A percentile compares a stretch with the other conserved stretches of the same genome.
Evolutionary conservation across 2,113 vertebrate genomes (phyloP).

Genomic region (Platichthys stellatus): DNA sequence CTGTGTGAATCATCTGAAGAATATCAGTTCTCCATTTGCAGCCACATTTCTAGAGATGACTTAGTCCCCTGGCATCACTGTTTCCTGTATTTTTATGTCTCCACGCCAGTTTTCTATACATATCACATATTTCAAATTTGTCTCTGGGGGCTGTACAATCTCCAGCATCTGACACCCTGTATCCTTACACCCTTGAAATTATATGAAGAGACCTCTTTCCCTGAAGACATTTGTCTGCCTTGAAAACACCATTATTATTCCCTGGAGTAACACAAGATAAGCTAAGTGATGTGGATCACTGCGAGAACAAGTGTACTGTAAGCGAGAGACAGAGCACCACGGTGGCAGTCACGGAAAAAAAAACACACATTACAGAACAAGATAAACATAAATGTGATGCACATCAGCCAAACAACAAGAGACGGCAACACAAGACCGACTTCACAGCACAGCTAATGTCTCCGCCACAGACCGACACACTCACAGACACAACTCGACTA

Average conservation of each 20-base stretch:
- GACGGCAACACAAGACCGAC: neutral
- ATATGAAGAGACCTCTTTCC: neutral
- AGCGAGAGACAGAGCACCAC: neutral
- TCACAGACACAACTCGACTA: neutral
- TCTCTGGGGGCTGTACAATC: neutral
- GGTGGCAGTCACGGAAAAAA: neutral
- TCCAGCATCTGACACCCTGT: neutral
- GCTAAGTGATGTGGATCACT: conserved; percentile 3
- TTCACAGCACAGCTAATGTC: neutral
- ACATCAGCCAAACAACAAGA: neutral
- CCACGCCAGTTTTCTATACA: neutral
- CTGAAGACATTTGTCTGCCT: neutral
- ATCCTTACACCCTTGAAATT: neutral
- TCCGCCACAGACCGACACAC: neutral
- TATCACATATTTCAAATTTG: neutral
- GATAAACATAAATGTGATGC: neutral
- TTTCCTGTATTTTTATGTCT: neutral
- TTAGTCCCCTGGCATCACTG: neutral
- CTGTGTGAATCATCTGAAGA: neutral
- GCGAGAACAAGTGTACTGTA: neutral
- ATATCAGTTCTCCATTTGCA: neutral
- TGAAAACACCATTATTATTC: neutral
- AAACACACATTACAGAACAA: neutral
- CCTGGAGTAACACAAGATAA: neutral
- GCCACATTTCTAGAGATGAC: neutral